Evolutionary conservation across 2,113 vertebrate genomes (phyloP).

Genomic region (Gobius niger): DNA sequence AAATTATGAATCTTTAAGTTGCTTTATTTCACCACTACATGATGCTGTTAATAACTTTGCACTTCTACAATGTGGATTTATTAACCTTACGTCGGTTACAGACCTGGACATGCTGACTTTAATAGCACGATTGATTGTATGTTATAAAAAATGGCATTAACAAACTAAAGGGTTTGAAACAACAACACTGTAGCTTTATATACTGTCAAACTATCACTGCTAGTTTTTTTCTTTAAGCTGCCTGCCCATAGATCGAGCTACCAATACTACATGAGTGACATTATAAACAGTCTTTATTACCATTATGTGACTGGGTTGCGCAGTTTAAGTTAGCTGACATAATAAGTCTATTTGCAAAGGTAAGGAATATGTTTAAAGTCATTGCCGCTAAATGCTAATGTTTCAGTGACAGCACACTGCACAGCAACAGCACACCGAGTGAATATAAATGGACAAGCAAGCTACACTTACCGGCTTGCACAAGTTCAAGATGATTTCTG

Average conservation of each 20-base stretch:
- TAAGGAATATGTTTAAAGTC: neutral
- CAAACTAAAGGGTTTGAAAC: neutral
- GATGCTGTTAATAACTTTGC: too few species aligned
- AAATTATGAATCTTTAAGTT: too few species aligned
- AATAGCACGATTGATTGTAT: too few species aligned
- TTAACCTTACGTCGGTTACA: too few species aligned
- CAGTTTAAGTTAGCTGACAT: neutral
- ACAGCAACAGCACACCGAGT: conserved; percentile 11
- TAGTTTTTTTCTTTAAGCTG: neutral
- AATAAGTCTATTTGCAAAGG: neutral
- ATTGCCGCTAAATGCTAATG: conserved; percentile 10
- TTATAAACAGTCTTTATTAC: neutral
- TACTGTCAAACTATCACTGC: neutral
- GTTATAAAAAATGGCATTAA: too few species aligned
- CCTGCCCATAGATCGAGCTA: neutral
- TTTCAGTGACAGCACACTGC: conserved; percentile 5
- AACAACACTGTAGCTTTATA: neutral
- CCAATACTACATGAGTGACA: neutral
- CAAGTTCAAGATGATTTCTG: neutral
- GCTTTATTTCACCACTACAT: too few species aligned
- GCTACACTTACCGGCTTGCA: conserved; percentile 17
- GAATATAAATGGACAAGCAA: neutral
- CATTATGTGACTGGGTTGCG: neutral
- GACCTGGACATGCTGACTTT: too few species aligned
- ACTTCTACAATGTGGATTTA: too few species aligned